Percentiles rank a stretch among this genome's conserved stretches.
Evolutionary conservation across 2,888 invertebrate genomes (phyloP).

Genomic region (Andrena praecox): DNA sequence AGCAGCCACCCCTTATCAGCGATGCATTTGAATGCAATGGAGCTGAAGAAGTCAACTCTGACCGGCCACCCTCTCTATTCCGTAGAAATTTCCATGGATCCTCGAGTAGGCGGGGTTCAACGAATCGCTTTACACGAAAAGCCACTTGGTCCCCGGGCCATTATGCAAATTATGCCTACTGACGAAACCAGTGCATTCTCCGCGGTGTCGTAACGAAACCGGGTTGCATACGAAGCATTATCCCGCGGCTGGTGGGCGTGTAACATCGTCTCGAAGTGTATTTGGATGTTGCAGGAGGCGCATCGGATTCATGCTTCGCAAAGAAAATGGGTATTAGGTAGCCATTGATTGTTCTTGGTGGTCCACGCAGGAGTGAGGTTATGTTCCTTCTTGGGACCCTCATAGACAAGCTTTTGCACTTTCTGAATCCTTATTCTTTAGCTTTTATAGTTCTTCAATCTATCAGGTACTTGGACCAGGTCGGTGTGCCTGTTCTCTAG

Average conservation of each 20-base stretch:
- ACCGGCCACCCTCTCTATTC: neutral
- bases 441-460: no score
- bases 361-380: no score
- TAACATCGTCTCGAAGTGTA: constrained; percentile 15
- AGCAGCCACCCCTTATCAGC: constrained; percentile 28
- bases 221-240: constrained; percentile 4
- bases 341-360: no score
- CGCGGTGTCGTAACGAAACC: constrained; percentile 5
- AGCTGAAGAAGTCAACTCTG: constrained; percentile 29
- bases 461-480: no score
- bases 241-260: neutral
- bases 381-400: no score
- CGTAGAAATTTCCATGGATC: constrained; percentile 27
- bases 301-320: neutral
- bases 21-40: constrained; percentile 42
- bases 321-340: neutral
- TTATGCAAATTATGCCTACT: constrained; percentile 43
- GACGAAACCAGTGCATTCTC: constrained; percentile 2
- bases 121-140: constrained; percentile 31
- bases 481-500: no score
- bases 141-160: constrained; percentile 35
- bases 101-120: constrained; percentile 19
- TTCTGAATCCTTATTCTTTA: no score
- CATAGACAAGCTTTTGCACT: no score
- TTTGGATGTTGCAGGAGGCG: constrained; percentile 2